A percentile compares a stretch with the other conserved stretches of the same genome.
Conservation (phyloP, 2,797 vertebrate species). For the Oreochromis grahami region DNA sequence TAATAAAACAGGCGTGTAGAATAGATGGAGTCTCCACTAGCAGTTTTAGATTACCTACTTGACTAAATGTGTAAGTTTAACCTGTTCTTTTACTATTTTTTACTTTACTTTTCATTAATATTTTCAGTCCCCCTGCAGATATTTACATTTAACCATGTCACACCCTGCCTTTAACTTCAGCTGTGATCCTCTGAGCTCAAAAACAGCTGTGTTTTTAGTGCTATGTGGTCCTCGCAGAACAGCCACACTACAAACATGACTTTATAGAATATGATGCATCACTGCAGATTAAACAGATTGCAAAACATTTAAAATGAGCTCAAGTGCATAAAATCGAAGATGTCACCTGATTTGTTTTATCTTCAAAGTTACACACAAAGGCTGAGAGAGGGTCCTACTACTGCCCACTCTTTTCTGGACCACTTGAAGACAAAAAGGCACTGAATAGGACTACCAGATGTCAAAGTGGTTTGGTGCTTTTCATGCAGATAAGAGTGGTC, state of each 20-base stretch:
- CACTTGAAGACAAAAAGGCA: background rate
- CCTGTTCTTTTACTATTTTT: background rate
- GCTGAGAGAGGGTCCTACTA: background rate
- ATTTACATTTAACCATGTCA: background rate
- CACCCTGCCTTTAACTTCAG: background rate
- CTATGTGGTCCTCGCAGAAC: accelerated
- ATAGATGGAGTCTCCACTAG: background rate
- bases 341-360: background rate
- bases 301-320: background rate
- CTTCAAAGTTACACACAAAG: background rate
- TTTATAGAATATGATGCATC: background rate
- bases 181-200: accelerated
- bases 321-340: background rate
- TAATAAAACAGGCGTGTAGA: accelerated
- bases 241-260: background rate
- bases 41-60: background rate
- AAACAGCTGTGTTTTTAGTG: accelerated
- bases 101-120: background rate
- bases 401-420: background rate
- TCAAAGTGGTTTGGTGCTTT: background rate
- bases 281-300: background rate
- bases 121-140: background rate
- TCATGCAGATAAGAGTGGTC: background rate
- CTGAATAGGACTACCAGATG: background rate
- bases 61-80: background rate